A percentile compares a stretch with the other conserved stretches of the same genome.
Conservation (phyloP, 2,113 vertebrate species). For the Dunckerocampus dactyliophorus region DNA sequence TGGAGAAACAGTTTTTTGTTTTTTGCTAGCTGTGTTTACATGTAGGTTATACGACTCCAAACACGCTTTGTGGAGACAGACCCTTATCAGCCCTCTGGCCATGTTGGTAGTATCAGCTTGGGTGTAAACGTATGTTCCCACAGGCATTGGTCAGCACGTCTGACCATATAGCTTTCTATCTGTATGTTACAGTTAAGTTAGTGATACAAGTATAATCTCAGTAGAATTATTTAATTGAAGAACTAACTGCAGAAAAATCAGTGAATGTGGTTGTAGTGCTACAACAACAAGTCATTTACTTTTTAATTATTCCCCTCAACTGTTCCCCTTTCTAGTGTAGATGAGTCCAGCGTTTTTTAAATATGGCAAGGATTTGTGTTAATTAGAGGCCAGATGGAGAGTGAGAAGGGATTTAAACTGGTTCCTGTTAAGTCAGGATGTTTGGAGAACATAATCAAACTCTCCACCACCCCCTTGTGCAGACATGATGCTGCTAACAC, state of each 20-base stretch:
- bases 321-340: background rate
- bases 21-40: slow-evolving; percentile 35
- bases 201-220: too few species aligned
- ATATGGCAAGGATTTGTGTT: slow-evolving; percentile 28
- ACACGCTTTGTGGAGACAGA: slow-evolving; percentile 36
- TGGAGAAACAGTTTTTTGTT: background rate
- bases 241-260: background rate
- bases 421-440: slow-evolving; percentile 52
- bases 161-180: too few species aligned
- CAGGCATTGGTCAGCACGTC: background rate
- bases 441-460: slow-evolving; percentile 55
- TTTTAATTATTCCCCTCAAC: background rate
- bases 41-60: slow-evolving; percentile 32
- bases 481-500: slow-evolving; percentile 45
- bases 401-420: slow-evolving; percentile 37
- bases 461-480: slow-evolving; percentile 2
- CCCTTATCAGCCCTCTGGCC: slow-evolving; percentile 30
- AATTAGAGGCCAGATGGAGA: slow-evolving; percentile 55
- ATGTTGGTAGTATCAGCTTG: slow-evolving; percentile 29
- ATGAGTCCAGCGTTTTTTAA: slow-evolving; percentile 19
- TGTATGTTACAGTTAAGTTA: too few species aligned
- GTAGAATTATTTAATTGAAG: too few species aligned
- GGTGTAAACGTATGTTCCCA: background rate
- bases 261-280: too few species aligned
- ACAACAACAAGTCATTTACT: background rate